These are phyloP conservation scores for Ceratotherium simum DNA, from an alignment of 2,113 vertebrate genomes.

Conservation along the genomic window DNA sequence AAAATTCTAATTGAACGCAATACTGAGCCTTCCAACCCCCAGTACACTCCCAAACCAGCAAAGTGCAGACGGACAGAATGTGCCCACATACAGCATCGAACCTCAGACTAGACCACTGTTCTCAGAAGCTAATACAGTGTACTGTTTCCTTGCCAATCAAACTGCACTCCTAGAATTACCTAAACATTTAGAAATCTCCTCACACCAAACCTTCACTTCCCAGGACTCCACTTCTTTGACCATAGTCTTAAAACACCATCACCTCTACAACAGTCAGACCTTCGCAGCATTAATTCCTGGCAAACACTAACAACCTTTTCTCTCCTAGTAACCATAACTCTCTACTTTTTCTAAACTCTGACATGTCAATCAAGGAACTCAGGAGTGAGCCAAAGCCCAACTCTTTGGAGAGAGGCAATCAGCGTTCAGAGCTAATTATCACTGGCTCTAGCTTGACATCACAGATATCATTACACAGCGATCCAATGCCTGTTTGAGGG, in stretches of 20 bases:
- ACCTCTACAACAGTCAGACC: not conserved
- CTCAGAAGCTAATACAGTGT: not conserved
- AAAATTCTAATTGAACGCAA: not conserved
- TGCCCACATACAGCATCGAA: not conserved
- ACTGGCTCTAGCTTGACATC: not conserved
- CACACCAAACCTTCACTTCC: not conserved
- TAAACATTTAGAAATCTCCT: not conserved
- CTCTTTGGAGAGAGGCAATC: not conserved
- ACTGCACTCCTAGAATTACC: not conserved
- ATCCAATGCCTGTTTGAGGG: not conserved
- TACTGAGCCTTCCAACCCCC: not conserved
- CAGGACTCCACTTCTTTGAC: not conserved
- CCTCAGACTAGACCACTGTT: not conserved
- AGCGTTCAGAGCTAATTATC: not conserved
- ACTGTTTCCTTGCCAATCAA: not conserved
- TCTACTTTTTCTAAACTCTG: not conserved
- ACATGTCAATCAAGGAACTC: not conserved
- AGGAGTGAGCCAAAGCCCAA: not conserved
- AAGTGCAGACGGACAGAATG: not conserved
- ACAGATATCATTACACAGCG: accelerated
- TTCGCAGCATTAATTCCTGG: not conserved
- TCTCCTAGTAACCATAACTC: not conserved
- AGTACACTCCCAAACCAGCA: not conserved
- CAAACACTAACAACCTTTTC: not conserved
- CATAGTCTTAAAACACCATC: not conserved